A percentile compares a stretch with the other conserved stretches of the same genome.
These are phyloP conservation scores for Morone chrysops DNA, from an alignment of 2,113 vertebrate species.

Conservation along the genomic window DNA sequence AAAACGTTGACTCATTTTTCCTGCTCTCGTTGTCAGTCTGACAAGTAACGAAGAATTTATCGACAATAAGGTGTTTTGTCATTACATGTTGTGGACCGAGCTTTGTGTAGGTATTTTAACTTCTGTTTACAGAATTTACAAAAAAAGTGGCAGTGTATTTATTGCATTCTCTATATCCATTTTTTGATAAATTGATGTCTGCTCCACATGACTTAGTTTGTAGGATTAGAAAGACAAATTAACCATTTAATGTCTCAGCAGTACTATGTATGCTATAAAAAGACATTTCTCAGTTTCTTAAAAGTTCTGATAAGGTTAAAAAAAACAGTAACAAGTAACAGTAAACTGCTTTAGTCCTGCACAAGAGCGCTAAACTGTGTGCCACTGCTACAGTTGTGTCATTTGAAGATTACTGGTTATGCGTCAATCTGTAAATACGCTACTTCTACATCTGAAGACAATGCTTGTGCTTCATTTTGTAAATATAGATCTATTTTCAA, in stretches of 20 bases:
- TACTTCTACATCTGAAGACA: too few species aligned
- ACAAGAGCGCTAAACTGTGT: not conserved
- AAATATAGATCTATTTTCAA: not conserved
- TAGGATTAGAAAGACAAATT: not conserved
- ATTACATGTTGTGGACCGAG: not conserved
- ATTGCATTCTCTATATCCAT: not conserved
- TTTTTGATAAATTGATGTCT: not conserved
- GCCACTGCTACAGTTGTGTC: not conserved
- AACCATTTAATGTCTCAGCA: not conserved
- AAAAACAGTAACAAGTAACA: not conserved
- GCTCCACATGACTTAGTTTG: not conserved
- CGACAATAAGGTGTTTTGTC: not conserved
- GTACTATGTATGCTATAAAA: not conserved
- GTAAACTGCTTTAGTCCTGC: not conserved
- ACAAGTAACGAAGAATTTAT: not conserved
- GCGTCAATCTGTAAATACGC: constrained; percentile 19
- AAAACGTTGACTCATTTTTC: constrained; percentile 8
- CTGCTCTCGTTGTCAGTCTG: not conserved
- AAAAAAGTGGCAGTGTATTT: not conserved
- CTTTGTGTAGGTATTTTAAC: not conserved
- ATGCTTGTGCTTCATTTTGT: not conserved
- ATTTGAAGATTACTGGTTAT: not conserved
- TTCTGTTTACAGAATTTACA: not conserved
- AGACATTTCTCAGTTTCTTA: not conserved
- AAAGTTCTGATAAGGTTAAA: not conserved